phyloP scores from a whole-genome alignment of 2,888 invertebrate species.

The Oscheius onirici region DNA sequence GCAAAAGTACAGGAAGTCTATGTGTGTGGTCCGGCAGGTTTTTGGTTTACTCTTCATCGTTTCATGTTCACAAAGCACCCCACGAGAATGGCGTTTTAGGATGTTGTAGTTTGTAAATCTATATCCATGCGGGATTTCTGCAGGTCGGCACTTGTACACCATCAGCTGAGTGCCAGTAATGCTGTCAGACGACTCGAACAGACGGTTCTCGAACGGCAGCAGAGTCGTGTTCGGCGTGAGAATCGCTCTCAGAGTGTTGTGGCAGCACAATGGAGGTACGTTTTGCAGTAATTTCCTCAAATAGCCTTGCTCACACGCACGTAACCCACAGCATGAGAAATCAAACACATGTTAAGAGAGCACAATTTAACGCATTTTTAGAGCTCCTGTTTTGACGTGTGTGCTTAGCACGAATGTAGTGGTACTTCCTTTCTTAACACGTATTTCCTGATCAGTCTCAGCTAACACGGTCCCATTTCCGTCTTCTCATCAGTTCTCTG shows the following conservation, averaged over 20 bases:
- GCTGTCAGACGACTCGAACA: slow-evolving; percentile 18
- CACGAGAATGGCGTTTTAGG: background rate
- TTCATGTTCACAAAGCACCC: background rate
- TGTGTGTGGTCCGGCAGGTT: background rate
- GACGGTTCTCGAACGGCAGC: slow-evolving; percentile 13
- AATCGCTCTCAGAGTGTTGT: slow-evolving; percentile 10
- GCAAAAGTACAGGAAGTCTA: slow-evolving; percentile 21
- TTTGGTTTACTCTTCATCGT: background rate
- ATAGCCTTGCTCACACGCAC: too few relatives aligned
- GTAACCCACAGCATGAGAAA: too few relatives aligned
- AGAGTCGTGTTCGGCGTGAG: slow-evolving; percentile 6
- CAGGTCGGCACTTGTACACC: slow-evolving; percentile 24
- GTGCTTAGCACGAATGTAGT: too few relatives aligned
- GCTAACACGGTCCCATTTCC: too few relatives aligned
- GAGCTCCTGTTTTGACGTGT: too few relatives aligned
- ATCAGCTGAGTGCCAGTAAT: slow-evolving; percentile 13
- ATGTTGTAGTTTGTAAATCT: background rate
- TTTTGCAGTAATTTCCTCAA: too few relatives aligned
- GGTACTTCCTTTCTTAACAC: too few relatives aligned
- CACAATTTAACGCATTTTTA: too few relatives aligned
- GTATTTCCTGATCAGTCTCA: too few relatives aligned
- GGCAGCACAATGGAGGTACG: slow-evolving; percentile 19
- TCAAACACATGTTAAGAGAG: too few relatives aligned
- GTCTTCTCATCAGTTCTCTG: too few relatives aligned
- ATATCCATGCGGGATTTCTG: slow-evolving; percentile 20